A percentile compares a stretch with the other conserved stretches of the same genome.
phyloP scores from a whole-genome alignment of 2,888 invertebrate genomes.

The Orthosia incerta region DNA sequence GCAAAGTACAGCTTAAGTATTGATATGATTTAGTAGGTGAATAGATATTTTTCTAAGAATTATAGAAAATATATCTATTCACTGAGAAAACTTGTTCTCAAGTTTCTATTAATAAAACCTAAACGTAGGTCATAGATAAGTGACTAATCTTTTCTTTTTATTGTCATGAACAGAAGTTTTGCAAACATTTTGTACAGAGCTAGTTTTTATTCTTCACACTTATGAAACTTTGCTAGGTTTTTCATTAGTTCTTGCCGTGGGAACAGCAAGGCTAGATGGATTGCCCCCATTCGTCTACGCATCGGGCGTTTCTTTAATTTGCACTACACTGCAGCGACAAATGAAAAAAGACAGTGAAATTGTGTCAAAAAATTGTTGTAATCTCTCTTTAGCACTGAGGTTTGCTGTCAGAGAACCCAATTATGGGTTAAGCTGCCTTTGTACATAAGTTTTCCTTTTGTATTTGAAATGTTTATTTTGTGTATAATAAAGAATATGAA shows the following conservation, averaged over 20 bases:
- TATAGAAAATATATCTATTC: no score
- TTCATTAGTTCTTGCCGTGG: constrained; percentile 58
- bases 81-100: not conserved
- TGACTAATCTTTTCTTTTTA: constrained; percentile 34
- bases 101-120: not conserved
- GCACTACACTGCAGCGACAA: constrained; percentile 50
- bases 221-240: constrained; percentile 54
- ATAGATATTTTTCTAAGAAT: no score
- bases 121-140: not conserved
- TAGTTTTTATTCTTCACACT: constrained; percentile 36
- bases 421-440: no score
- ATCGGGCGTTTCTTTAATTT: constrained; percentile 61
- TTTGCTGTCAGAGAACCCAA: no score
- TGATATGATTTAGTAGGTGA: no score
- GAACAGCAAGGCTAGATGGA: constrained; percentile 53
- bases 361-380: no score
- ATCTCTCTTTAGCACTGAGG: no score
- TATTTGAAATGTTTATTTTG: no score
- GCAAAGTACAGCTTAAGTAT: not conserved
- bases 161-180: constrained; percentile 29
- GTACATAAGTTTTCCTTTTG: no score
- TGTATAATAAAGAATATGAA: no score
- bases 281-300: constrained; percentile 46
- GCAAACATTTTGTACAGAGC: constrained; percentile 24
- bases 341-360: constrained; percentile 20